Conservation (phyloP, 2,797 vertebrate species). For the Adelosebastes latens region DNA sequence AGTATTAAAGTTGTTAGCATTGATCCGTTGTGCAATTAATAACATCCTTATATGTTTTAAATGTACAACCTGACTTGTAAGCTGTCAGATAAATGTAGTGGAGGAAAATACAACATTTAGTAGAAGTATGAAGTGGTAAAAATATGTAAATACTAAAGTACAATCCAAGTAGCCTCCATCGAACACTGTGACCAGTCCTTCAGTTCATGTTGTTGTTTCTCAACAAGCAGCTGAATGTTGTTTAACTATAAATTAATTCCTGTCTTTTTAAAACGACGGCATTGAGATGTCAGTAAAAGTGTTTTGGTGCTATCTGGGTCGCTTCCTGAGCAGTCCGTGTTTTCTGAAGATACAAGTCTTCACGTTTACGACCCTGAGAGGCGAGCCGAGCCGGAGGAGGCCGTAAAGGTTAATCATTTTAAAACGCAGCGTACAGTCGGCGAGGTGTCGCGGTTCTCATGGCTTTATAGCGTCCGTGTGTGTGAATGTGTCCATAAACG, state of each 20-base stretch:
- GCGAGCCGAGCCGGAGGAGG: neutral
- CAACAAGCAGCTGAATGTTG: neutral
- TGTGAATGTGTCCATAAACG: conserved; percentile 33
- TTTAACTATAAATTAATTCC: neutral
- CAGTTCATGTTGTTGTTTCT: neutral
- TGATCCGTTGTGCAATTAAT: neutral
- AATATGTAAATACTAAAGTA: neutral
- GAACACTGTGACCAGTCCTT: neutral
- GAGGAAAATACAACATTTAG: neutral
- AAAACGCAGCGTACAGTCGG: neutral
- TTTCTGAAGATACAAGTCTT: neutral
- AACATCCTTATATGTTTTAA: neutral
- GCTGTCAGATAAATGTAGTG: too few species aligned
- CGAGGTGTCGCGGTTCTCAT: conserved; percentile 39
- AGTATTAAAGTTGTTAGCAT: too few species aligned
- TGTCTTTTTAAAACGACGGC: too few species aligned
- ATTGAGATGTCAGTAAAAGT: too few species aligned
- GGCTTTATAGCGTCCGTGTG: conserved; percentile 38
- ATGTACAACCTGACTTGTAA: too few species aligned
- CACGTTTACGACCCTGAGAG: neutral
- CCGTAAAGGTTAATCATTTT: conserved; percentile 58
- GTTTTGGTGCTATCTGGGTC: neutral
- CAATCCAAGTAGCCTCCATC: neutral
- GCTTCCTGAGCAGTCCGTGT: neutral
- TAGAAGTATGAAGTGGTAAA: neutral